These are phyloP conservation scores for Suillia variegata DNA, from an alignment of 2,888 invertebrate genomes.

Conservation along the genomic window DNA sequence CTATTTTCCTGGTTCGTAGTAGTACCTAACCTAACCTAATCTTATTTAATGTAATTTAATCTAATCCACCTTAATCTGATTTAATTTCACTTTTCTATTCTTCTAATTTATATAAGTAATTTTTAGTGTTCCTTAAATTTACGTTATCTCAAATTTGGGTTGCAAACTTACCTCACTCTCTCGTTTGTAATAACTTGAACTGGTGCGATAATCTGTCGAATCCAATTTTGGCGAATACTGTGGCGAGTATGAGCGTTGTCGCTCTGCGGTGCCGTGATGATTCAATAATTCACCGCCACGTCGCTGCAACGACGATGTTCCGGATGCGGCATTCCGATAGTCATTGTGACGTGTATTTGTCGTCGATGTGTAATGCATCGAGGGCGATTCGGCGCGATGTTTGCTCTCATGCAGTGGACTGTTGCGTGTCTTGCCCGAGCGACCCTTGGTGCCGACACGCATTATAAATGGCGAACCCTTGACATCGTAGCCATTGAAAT, in stretches of 20 bases:
- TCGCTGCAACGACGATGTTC: conserved; percentile 44
- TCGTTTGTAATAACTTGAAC: conserved; percentile 58
- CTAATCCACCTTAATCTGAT: too few relatives aligned
- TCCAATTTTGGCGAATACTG: conserved; percentile 59
- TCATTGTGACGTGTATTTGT: conserved; percentile 56
- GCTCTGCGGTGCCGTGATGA: conserved; percentile 43
- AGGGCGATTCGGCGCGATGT: conserved; percentile 60
- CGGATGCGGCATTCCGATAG: conserved; percentile 44
- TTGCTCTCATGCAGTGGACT: conserved; percentile 66
- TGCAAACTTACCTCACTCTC: conserved; percentile 56
- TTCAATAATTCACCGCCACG: conserved; percentile 43
- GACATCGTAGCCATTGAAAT: conserved; percentile 89
- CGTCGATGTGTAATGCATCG: conserved; percentile 59
- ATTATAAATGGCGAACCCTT: conserved; percentile 86
- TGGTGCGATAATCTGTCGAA: conserved; percentile 53
- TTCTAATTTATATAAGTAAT: too few relatives aligned
- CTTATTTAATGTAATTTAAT: too few relatives aligned
- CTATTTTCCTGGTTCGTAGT: too few relatives aligned
- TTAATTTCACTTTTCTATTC: too few relatives aligned
- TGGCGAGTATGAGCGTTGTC: conserved; percentile 59
- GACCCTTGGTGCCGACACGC: conserved; percentile 78
- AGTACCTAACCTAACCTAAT: too few relatives aligned
- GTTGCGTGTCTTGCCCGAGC: conserved; percentile 64
- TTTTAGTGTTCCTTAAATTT: too few relatives aligned
- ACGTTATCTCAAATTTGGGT: too few relatives aligned